Percentiles rank a stretch among this genome's conserved stretches.
These are phyloP conservation scores for Coregonus ussuriensis DNA, from an alignment of 2,797 vertebrate genomes.

Conservation along the genomic window DNA sequence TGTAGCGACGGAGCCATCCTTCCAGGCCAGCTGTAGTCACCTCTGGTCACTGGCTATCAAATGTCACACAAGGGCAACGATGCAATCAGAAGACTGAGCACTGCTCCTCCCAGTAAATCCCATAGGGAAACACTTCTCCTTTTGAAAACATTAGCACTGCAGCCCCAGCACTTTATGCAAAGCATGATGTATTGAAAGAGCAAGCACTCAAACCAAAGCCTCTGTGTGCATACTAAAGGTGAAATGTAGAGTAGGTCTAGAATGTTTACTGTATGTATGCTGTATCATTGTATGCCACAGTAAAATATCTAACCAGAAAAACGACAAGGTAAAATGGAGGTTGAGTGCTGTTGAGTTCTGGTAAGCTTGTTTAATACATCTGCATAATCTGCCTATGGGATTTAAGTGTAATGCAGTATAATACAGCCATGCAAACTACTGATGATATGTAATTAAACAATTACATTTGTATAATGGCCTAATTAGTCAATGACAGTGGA, in stretches of 20 bases:
- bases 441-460: neutral
- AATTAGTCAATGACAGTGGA: neutral
- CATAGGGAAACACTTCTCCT: constrained; percentile 8
- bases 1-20: constrained; percentile 11
- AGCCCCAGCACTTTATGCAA: constrained; percentile 29
- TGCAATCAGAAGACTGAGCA: constrained; percentile 11
- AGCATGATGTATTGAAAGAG: constrained; percentile 13
- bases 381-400: neutral
- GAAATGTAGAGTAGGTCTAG: neutral
- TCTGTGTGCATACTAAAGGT: constrained; percentile 4
- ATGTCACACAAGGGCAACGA: constrained; percentile 59
- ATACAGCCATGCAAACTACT: neutral
- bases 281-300: too few relatives aligned
- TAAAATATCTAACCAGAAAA: neutral
- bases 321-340: neutral
- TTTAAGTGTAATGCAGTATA: neutral
- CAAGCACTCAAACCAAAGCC: constrained; percentile 8
- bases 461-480: neutral
- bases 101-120: constrained; percentile 13
- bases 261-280: neutral
- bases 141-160: constrained; percentile 27
- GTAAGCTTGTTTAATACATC: neutral
- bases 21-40: constrained; percentile 43
- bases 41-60: constrained; percentile 44
- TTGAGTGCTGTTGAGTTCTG: neutral